Evolutionary conservation across 2,888 invertebrate species (phyloP), one percentile per base, ranked within the genome.

Genomic region (Apamea epomidion): DNA sequence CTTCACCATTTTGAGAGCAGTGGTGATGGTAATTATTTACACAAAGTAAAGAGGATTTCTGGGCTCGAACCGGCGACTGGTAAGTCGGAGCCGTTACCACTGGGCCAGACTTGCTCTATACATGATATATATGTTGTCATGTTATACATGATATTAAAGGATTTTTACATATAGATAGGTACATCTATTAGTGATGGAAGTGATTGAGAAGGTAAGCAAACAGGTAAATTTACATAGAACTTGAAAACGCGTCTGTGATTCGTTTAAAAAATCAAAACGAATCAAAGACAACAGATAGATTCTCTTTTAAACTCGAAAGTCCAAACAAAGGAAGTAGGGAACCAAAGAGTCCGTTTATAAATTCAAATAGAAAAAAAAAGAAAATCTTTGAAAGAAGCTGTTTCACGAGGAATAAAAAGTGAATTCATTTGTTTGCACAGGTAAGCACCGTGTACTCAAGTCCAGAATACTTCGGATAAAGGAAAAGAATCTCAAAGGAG

Each of bases 391-490:
- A 68, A 32, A 48, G 16, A 58, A 75, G 70, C 79, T 54, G 68
- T 64, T 75, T 79, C 48, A 7, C 51, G 37, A 32, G 29, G 32
- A 67, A 78, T 75, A 81, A 81, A 84, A 78, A 82, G 14, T 65
- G 73, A 80, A 62, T 85, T 76, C 29, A 75, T 85, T 81, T 85
- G 75, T 84, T 77, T 87, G 62, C 14, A 14, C 42, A 76, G 75
- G 81, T 74, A 84, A 80, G 77, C 21, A 67, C n/a, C 37, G 32
- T 45, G 71, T 81, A 65, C 69, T 67, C 60, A 18, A 12, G 37
- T 78, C 8, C 25, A 87, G 58, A 69, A 83, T 64, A 58, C 81
- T 64, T 73, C 14, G 29, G 74, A 71, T 77, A 78, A 68, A 80
- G 60, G 48, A 70, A 64, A 67, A 58, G 0, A 25, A 48, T 60